These are phyloP conservation scores for Hydrozoanthus gracilis DNA, from an alignment of 92 coral and sea anemone species.

Conservation along the genomic window DNA sequence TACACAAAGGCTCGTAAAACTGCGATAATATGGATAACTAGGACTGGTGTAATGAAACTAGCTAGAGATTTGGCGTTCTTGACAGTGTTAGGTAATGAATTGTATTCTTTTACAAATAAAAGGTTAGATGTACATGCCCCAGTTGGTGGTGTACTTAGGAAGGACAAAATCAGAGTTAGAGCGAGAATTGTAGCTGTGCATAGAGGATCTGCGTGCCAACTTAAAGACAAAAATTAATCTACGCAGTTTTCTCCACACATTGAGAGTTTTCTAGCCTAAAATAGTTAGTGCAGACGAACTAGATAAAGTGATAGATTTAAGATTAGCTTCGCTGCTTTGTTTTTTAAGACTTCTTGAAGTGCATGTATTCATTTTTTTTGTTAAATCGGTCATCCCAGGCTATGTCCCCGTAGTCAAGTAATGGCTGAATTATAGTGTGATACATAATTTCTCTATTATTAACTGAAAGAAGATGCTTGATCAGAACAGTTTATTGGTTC, in stretches of 20 bases:
- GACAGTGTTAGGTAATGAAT: slow-evolving; percentile 11
- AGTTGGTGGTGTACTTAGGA: no score
- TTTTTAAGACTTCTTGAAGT: background rate
- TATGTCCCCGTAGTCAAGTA: no score
- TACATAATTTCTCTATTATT: no score
- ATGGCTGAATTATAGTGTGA: no score
- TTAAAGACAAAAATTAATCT: background rate
- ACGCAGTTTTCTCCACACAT: background rate
- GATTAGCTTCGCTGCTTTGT: slow-evolving; percentile 37
- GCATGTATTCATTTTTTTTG: no score
- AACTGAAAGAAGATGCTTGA: no score
- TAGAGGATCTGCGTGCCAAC: no score
- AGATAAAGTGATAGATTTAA: background rate
- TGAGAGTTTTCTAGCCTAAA: no score
- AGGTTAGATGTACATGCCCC: background rate
- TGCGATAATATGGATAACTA: no score
- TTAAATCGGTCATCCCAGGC: no score
- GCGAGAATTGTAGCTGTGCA: background rate
- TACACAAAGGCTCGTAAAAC: no score
- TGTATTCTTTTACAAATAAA: slow-evolving; percentile 22
- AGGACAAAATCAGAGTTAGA: background rate
- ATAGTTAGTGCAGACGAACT: no score
- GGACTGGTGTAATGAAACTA: background rate
- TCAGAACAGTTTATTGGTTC: background rate
- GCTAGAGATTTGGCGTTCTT: background rate